These are phyloP conservation scores for Pocillopora meandrina DNA, from an alignment of 92 coral and sea anemone species.

Conservation along the genomic window DNA sequence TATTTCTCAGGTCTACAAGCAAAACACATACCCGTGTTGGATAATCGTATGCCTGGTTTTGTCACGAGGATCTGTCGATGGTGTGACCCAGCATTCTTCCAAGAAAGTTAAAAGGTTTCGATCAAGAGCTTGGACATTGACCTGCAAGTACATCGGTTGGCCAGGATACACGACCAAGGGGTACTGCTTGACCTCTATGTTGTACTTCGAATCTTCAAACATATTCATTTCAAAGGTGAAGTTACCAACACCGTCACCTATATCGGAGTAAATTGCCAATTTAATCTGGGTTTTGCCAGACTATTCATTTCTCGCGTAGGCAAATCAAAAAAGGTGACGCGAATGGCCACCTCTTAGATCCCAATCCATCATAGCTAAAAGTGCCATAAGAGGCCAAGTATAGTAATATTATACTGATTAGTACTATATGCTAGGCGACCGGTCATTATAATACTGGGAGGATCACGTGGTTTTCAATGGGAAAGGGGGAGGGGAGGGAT, in stretches of 20 bases:
- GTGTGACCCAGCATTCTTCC: slow-evolving; percentile 74
- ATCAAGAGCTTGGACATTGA: slow-evolving; percentile 57
- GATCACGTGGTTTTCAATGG: too few species aligned
- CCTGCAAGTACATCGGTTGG: slow-evolving; percentile 70
- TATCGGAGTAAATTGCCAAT: not conserved
- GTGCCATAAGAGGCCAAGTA: too few species aligned
- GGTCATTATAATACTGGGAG: too few species aligned
- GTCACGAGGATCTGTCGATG: slow-evolving; percentile 55
- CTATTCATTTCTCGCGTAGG: too few species aligned
- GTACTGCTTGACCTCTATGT: slow-evolving; percentile 48
- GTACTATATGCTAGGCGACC: too few species aligned
- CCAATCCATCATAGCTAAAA: too few species aligned
- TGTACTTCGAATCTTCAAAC: slow-evolving; percentile 60
- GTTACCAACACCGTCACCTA: slow-evolving; percentile 64
- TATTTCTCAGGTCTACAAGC: too few species aligned
- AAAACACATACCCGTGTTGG: slow-evolving; percentile 65
- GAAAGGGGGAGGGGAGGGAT: too few species aligned
- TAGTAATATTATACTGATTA: too few species aligned
- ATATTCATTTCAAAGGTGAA: slow-evolving; percentile 81
- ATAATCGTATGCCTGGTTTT: slow-evolving; percentile 50
- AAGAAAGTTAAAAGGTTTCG: slow-evolving; percentile 56
- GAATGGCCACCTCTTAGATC: too few species aligned
- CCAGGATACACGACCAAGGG: slow-evolving; percentile 56
- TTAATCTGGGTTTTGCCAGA: too few species aligned
- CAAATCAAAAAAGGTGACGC: too few species aligned